phyloP scores from a whole-genome alignment of 2,797 vertebrate genomes.

The Lagodon rhomboides region DNA sequence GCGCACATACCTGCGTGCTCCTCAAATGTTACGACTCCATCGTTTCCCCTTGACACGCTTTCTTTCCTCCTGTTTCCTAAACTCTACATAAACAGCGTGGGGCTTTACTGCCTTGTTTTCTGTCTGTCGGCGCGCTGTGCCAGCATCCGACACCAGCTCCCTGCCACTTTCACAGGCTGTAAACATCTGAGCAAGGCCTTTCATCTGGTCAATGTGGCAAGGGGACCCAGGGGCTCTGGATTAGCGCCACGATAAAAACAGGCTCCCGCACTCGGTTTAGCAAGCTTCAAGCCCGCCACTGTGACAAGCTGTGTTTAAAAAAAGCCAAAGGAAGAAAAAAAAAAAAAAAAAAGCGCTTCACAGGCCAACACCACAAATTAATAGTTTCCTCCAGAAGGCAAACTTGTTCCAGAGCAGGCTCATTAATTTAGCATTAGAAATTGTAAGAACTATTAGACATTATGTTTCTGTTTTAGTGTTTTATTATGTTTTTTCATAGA shows the following conservation, averaged over 20 bases:
- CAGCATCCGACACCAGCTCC: constrained; percentile 82
- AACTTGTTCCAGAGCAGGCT: constrained; percentile 75
- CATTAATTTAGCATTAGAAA: constrained; percentile 82
- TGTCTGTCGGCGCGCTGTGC: constrained; percentile 82
- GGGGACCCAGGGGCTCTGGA: constrained; percentile 84
- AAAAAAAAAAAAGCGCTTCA: constrained; percentile 69
- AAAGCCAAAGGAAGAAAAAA: constrained; percentile 41
- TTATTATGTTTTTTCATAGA: constrained; percentile 11
- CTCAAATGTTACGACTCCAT: constrained; percentile 62
- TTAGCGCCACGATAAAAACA: constrained; percentile 84
- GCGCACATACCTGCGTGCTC: constrained; percentile 38
- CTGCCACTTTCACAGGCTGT: constrained; percentile 87
- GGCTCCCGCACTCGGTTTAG: constrained; percentile 76
- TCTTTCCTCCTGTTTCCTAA: constrained; percentile 64
- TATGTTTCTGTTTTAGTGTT: constrained; percentile 39
- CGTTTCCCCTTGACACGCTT: constrained; percentile 67
- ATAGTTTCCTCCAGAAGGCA: constrained; percentile 85
- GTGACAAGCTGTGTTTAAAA: constrained; percentile 74
- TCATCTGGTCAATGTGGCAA: constrained; percentile 87
- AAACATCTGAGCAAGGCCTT: constrained; percentile 87
- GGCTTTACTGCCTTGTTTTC: constrained; percentile 86
- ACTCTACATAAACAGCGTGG: constrained; percentile 79
- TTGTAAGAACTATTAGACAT: constrained; percentile 58
- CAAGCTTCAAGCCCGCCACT: constrained; percentile 73
- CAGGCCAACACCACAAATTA: constrained; percentile 83